phyloP scores from a whole-genome alignment of 2,797 vertebrate genomes.

The Squalus acanthias region DNA sequence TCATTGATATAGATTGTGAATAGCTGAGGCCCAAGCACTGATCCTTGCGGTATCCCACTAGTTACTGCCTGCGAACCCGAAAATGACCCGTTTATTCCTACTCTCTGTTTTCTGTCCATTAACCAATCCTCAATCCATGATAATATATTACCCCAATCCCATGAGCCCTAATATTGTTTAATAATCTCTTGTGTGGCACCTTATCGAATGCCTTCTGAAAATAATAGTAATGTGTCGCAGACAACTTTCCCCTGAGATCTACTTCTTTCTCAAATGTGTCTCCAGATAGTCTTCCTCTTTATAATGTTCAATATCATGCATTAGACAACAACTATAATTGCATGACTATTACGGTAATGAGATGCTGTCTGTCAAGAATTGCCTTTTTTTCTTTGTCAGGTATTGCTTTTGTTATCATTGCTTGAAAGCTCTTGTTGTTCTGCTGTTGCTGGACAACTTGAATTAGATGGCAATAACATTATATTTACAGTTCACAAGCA shows the following conservation, averaged over 20 bases:
- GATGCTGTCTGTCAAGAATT: slow-evolving; percentile 13
- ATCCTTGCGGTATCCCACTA: too few relatives aligned
- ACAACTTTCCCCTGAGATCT: neutral
- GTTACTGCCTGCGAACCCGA: too few relatives aligned
- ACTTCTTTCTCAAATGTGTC: slow-evolving; percentile 19
- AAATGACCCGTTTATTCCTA: too few relatives aligned
- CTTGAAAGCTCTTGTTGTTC: neutral
- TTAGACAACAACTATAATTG: slow-evolving; percentile 25
- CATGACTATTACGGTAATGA: neutral
- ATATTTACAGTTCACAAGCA: neutral
- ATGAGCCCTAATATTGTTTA: too few relatives aligned
- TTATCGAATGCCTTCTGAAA: too few relatives aligned
- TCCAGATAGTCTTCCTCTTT: neutral
- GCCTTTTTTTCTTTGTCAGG: neutral
- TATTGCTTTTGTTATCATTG: neutral
- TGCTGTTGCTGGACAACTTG: neutral
- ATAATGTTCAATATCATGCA: neutral
- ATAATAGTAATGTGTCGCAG: too few relatives aligned
- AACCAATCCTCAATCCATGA: too few relatives aligned
- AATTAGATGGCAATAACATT: neutral
- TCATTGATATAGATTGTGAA: too few relatives aligned
- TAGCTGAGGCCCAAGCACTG: too few relatives aligned
- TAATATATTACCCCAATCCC: too few relatives aligned
- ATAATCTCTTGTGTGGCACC: too few relatives aligned
- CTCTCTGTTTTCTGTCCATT: too few relatives aligned